These are phyloP conservation scores for Semotilus atromaculatus DNA, from an alignment of 2,797 vertebrate species.

Conservation along the genomic window DNA sequence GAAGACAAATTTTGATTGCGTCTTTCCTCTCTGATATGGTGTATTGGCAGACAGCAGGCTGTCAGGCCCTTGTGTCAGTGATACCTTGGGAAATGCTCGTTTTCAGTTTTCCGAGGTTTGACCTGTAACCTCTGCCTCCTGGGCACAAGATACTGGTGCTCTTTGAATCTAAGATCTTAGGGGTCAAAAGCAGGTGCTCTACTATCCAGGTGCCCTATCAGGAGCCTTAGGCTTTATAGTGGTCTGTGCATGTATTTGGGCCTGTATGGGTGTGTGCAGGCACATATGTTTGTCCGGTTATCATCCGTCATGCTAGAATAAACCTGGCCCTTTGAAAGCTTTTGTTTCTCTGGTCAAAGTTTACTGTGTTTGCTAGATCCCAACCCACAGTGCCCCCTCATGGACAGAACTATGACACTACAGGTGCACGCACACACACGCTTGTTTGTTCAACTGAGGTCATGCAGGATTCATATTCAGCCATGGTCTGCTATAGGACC, in stretches of 20 bases:
- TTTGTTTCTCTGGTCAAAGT: constrained; percentile 37
- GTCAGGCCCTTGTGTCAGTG: constrained; percentile 31
- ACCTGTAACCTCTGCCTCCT: constrained; percentile 49
- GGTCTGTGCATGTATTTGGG: constrained; percentile 33
- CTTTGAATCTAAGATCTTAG: constrained; percentile 50
- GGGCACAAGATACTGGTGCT: constrained; percentile 40
- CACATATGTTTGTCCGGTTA: constrained; percentile 27
- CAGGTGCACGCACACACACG: background rate
- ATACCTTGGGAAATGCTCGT: constrained; percentile 49
- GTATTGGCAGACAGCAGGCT: constrained; percentile 10
- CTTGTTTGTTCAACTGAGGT: constrained; percentile 18
- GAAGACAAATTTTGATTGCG: background rate
- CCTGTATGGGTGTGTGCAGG: constrained; percentile 30
- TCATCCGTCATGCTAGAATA: constrained; percentile 61
- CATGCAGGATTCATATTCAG: constrained; percentile 11
- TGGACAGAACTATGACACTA: constrained; percentile 7
- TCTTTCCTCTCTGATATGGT: constrained; percentile 11
- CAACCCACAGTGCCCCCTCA: constrained; percentile 32
- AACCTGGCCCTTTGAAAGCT: constrained; percentile 37
- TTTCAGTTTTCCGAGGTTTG: constrained; percentile 37
- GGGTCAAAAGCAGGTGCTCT: constrained; percentile 36
- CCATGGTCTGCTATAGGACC: background rate
- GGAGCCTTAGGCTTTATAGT: constrained; percentile 19
- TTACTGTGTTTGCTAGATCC: constrained; percentile 4
- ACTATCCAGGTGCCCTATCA: constrained; percentile 47